Conservation (phyloP, 1,140 invertebrate genomes). For the Drosophila nikananu region DNA sequence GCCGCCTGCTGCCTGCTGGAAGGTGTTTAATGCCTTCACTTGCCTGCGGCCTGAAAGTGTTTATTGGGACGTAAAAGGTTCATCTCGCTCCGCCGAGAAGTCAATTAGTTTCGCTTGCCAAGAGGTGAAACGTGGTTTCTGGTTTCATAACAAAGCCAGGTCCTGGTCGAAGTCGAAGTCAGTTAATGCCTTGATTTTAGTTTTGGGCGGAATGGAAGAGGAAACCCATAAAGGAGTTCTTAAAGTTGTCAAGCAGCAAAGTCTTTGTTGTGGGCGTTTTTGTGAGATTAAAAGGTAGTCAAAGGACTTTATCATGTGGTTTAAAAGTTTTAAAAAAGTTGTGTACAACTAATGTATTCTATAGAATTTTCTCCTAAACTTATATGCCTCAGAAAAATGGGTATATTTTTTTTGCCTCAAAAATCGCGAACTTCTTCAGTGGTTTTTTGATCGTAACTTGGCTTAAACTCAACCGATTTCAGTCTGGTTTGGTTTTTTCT, state of each 20-base stretch:
- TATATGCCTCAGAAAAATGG: background rate
- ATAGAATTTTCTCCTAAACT: background rate
- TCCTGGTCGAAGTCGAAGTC: constrained; percentile 4
- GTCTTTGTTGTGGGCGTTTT: constrained; percentile 17
- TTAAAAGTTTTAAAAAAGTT: background rate
- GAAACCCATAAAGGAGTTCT: constrained; percentile 4
- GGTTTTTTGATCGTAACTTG: too few relatives aligned
- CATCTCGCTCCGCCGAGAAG: constrained; percentile 63
- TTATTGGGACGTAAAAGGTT: constrained; percentile 76
- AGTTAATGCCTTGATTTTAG: constrained; percentile 28
- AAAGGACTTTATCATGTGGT: background rate
- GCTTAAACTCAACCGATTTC: too few relatives aligned
- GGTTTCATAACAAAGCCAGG: constrained; percentile 18
- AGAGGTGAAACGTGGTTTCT: constrained; percentile 23
- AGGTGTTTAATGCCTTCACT: constrained; percentile 57
- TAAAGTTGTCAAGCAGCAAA: background rate
- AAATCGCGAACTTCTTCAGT: too few relatives aligned
- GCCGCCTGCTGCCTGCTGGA: constrained; percentile 10
- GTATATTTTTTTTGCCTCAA: too few relatives aligned
- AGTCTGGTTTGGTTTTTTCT: too few relatives aligned
- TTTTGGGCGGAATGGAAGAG: background rate
- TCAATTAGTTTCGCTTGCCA: constrained; percentile 73
- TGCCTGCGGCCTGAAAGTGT: constrained; percentile 61
- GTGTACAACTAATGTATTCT: background rate
- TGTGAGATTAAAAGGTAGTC: background rate